Base-by-base conservation (phyloP, 2,113 vertebrate genomes). In the Paraplagusia blochii region DNA sequence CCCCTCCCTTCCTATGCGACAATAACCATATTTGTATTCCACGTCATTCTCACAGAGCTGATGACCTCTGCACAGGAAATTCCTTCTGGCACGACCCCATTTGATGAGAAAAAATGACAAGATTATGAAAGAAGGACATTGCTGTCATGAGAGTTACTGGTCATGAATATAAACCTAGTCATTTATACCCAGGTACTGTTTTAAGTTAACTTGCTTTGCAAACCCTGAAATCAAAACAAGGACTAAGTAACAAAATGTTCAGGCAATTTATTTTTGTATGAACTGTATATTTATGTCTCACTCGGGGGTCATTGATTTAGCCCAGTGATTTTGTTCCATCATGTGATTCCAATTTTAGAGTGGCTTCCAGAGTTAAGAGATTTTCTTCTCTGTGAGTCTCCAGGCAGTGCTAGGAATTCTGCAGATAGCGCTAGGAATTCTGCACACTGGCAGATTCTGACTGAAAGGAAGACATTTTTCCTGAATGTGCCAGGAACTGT, bases 401-500 rank as follows among this genome's bases (percentile, higher is more conserved):
- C 38, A 38, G 12, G 11, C 38, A 11, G 29, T 36, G 16, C 47
- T 47, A 47, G 22, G 44, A 60, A 47, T 59, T 9, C 8, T 16
- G 42, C 38, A 40, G 13, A 12, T 13, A 11, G 29, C 33, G 16
- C 47, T 47, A 47, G 22, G 44, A 60, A 47, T 59, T 9, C 8
- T 35, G 53, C 53, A 49, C 68, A 66, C 65, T n/a, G 36, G n/a
- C 18, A 14, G 48, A 72, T 71, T 80, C 42, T 69, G 51, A 51
- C 15, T 7, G 39, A 74, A 64, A 84, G 78, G 72, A 83, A 81
- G 69, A 74, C 45, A 11, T 81, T 77, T 80, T 50, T 74, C 60
- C 45, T 48, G 51, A 66, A 74, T 60, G 63, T 63, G 56, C 36
- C 85, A 84, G 87, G 82, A 88, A 85, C 53, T 9, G 55, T 68